phyloP scores from a whole-genome alignment of 1,140 invertebrate species.

The Hylaeus anthracinus region DNA sequence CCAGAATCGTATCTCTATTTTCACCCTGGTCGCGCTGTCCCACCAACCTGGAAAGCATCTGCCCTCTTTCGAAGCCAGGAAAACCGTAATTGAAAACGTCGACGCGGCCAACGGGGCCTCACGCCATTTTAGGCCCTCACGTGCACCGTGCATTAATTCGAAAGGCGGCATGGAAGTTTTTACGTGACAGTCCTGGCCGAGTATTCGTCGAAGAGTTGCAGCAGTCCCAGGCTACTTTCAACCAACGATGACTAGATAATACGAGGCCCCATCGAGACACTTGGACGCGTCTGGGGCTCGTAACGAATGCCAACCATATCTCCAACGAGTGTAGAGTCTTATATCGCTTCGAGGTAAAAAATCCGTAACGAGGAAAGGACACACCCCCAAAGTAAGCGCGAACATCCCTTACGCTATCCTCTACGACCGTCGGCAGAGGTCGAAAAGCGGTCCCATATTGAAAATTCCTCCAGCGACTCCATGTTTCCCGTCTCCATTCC shows the following conservation, averaged over 20 bases:
- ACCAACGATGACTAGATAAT: too few relatives aligned
- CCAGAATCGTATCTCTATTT: conserved; percentile 28
- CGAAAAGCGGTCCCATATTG: conserved; percentile 38
- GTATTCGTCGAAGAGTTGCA: background rate
- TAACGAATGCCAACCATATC: too few relatives aligned
- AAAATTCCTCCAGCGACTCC: conserved; percentile 12
- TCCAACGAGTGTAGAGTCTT: too few relatives aligned
- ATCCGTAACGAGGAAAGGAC: background rate
- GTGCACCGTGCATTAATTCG: background rate
- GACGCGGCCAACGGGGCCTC: background rate
- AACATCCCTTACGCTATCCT: background rate
- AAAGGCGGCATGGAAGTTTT: too few relatives aligned
- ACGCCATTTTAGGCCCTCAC: conserved; percentile 43
- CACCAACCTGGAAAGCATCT: background rate
- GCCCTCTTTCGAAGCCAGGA: background rate
- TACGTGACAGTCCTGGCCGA: background rate
- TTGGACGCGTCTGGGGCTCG: too few relatives aligned
- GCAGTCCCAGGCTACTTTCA: too few relatives aligned
- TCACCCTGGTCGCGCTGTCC: background rate
- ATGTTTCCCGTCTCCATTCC: conserved; percentile 23
- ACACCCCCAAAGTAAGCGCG: background rate
- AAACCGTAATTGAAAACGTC: background rate
- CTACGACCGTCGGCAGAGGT: background rate
- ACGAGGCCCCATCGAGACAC: too few relatives aligned
- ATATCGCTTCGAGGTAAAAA: background rate